These are phyloP conservation scores for Zygaena filipendulae DNA, from an alignment of 2,888 invertebrate genomes.

Conservation along the genomic window DNA sequence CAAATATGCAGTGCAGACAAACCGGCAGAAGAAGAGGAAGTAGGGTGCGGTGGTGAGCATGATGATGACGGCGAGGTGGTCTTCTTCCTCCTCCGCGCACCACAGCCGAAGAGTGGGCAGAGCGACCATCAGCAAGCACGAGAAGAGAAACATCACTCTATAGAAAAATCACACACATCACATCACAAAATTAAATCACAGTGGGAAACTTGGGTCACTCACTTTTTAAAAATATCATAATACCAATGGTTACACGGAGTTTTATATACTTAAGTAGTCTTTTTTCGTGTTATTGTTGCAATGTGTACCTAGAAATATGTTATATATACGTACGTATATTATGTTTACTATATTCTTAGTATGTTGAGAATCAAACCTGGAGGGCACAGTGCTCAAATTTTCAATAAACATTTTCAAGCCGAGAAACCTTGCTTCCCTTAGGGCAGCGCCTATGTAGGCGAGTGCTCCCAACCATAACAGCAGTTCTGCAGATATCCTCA, in stretches of 20 bases:
- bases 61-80: constrained; percentile 90
- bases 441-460: constrained; percentile 84
- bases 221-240: too few relatives aligned
- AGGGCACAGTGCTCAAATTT: constrained; percentile 80
- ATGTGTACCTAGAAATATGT: too few relatives aligned
- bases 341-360: too few relatives aligned
- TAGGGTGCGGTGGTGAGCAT: constrained; percentile 97
- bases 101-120: constrained; percentile 87
- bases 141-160: constrained; percentile 93
- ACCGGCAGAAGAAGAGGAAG: constrained; percentile 97
- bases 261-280: too few relatives aligned
- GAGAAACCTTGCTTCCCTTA: constrained; percentile 89
- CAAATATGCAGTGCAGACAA: too few relatives aligned
- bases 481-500: constrained; percentile 82
- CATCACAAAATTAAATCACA: too few relatives aligned
- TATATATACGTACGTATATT: too few relatives aligned
- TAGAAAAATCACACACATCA: constrained; percentile 40
- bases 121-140: constrained; percentile 88
- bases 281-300: too few relatives aligned
- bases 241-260: too few relatives aligned
- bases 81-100: constrained; percentile 89
- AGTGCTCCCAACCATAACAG: constrained; percentile 85
- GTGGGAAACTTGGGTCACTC: too few relatives aligned
- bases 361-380: constrained; percentile 42
- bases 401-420: constrained; percentile 95